Base-by-base conservation (phyloP, 1,140 invertebrate genomes). In the Bombus waltoni region DNA sequence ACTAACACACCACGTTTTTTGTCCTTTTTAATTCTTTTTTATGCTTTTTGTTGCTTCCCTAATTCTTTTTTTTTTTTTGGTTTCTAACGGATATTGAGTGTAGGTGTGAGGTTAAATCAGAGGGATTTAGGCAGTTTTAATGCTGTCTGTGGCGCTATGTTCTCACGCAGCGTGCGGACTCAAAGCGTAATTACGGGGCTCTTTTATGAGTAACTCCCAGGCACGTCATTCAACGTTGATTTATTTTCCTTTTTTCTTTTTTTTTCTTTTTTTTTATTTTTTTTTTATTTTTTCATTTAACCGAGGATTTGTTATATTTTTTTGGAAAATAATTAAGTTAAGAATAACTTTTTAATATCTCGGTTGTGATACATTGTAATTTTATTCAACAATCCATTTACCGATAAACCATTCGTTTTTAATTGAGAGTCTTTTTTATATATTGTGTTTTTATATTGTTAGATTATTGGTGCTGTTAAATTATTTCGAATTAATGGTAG, bases 31-130 rank as follows among this genome's bases (percentile, higher is more conserved):
- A 18, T 62, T 22, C 13, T 35, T 66, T 32, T 66, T 18, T 66
- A 13, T 53, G 18, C 47, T 66, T 65, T 77, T 38, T 44, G 9
- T 75, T 38, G 32, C 32, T 35, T 59, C 25, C 40, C 35, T 18
- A 2, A 35, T 2, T 18, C 74, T n/a, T 42, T 65, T 78, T 15
- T 10, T 40, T 62, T 65, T 35, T 74, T 35, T 53, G 1, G 44
- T 53, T 35, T 25, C 18, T 35, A 75, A 11, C 44, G 18, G 62
- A 78, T 78, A 42, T 78, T 11, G 40, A 42, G 18, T 1, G 15
- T 42, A 15, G n/a, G 9, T 40, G 74, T 32, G 47, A 76, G 8
- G 53, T 28, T 78, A 78, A 42, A 78, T 78, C 62, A 38, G 75
- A 28, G 38, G 28, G 28, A 65, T 78, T 65, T 44, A 42, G 57